These are phyloP conservation scores for Parambassis ranga DNA, from an alignment of 2,797 vertebrate species.

Conservation along the genomic window DNA sequence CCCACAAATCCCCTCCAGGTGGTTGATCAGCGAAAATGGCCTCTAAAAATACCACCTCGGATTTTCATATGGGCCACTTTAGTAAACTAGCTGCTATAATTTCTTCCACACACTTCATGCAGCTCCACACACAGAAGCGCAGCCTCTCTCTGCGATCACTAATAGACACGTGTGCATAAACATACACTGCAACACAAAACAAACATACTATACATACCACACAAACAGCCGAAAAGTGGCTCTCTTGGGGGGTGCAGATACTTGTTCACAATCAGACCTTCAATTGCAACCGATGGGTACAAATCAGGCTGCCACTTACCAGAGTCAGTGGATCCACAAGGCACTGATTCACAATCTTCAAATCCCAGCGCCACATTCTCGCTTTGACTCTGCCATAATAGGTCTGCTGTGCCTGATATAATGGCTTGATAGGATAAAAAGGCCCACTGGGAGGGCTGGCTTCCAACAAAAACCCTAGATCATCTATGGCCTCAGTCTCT, in stretches of 20 bases:
- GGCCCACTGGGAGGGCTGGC: conserved; percentile 12
- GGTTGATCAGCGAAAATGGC: conserved; percentile 46
- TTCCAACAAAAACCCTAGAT: conserved; percentile 2
- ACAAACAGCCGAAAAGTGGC: conserved; percentile 28
- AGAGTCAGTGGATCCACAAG: conserved; percentile 33
- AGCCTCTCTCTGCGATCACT: conserved; percentile 1
- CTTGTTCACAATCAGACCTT: conserved; percentile 32
- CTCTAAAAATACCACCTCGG: conserved; percentile 55
- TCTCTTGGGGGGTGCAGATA: conserved; percentile 22
- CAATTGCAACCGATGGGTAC: conserved; percentile 44
- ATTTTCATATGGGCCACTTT: conserved; percentile 53
- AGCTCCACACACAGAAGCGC: background rate
- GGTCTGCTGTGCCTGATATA: conserved; percentile 26
- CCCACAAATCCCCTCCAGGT: conserved; percentile 21
- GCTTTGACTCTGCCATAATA: conserved; percentile 38
- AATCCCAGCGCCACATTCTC: conserved; percentile 14
- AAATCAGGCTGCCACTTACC: conserved; percentile 54
- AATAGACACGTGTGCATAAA: conserved; percentile 6
- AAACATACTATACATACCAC: conserved; percentile 10
- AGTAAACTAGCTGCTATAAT: conserved; percentile 50
- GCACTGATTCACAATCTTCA: conserved; percentile 27
- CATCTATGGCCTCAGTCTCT: background rate
- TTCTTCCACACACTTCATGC: conserved; percentile 15
- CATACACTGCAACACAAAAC: conserved; percentile 11
- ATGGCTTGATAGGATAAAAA: conserved; percentile 50